Base-by-base conservation (phyloP, 2,888 invertebrate genomes). In the Drosophila pseudotakahashii region DNA sequence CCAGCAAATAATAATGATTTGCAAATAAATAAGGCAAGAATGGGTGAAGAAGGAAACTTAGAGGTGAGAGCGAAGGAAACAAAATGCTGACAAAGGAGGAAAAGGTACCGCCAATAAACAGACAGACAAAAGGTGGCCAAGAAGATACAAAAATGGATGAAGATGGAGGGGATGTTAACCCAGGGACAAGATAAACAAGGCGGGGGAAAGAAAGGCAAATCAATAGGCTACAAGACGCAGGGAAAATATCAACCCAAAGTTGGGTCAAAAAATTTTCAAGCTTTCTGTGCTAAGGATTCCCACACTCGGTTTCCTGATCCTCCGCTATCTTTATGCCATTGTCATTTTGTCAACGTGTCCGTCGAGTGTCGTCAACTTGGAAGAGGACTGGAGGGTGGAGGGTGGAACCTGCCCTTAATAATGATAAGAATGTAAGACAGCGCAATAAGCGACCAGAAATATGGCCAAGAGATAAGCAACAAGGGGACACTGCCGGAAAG, bases 391-490 rank as follows among this genome's bases (percentile, higher is more conserved):
- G 34, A 11, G 34, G 10, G 10, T 10, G 7, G 11, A 11, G 11
- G 19, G 19, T 19, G 19, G 16, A 14, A 41, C 13, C 51, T 26
- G 44, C 36, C 58, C 59, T 75, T 63, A 79, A 86, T 86, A 80
- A 80, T 82, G 88, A 85, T 88, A 88, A 86, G 74, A 78, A 76
- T 88, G 81, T 86, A 83, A 86, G 87, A 88, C 87, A 86, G 75
- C 68, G 86, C 83, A 85, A 85, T 79, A 85, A 82, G 88, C 75
- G 73, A 67, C 75, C 77, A 77, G 72, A 71, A 70, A 62, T 72
- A 85, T 86, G 81, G 68, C 59, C 72, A 44, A 14, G 54, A 78
- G 88, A 82, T 82, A 82, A 82, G 81, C 81, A 57, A 62, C 42
- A 41, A 26, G 62, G 34, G 54, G 19, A 30, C 69, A 61, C 78